Conservation (phyloP, 2,888 invertebrate species). For the Dryadula phaetusa region DNA sequence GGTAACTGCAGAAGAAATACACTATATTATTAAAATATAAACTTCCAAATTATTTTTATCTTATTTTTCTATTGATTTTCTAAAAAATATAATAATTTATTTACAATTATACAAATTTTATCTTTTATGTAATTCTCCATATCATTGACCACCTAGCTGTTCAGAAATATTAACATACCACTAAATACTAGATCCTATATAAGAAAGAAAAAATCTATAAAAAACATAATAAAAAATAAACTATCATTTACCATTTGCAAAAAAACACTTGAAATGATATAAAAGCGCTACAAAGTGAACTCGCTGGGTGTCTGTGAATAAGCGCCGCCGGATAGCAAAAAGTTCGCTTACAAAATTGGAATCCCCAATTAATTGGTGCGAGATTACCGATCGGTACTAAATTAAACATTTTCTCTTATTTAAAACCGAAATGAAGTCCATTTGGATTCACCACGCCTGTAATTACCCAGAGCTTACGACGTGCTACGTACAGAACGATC, state of each 20-base stretch:
- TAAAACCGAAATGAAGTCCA: slow-evolving; percentile 82
- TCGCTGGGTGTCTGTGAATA: slow-evolving; percentile 27
- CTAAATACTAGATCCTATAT: too few relatives aligned
- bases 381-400: slow-evolving; percentile 70
- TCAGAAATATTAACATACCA: background rate
- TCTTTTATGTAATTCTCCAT: too few relatives aligned
- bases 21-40: too few relatives aligned
- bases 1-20: too few relatives aligned
- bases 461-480: slow-evolving; percentile 82
- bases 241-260: background rate
- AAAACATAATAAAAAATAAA: background rate
- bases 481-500: slow-evolving; percentile 72
- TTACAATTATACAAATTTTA: too few relatives aligned
- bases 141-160: too few relatives aligned
- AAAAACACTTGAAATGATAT: background rate
- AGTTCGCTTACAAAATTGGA: slow-evolving; percentile 54
- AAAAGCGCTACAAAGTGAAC: background rate
- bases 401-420: slow-evolving; percentile 84
- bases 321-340: slow-evolving; percentile 31
- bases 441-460: slow-evolving; percentile 77
- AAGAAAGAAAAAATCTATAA: too few relatives aligned
- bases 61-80: too few relatives aligned
- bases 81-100: too few relatives aligned
- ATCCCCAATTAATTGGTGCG: slow-evolving; percentile 81
- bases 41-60: too few relatives aligned